A percentile compares a stretch with the other conserved stretches of the same genome.
Conservation (phyloP, 2,113 vertebrate genomes). For the Corapipo altera region DNA sequence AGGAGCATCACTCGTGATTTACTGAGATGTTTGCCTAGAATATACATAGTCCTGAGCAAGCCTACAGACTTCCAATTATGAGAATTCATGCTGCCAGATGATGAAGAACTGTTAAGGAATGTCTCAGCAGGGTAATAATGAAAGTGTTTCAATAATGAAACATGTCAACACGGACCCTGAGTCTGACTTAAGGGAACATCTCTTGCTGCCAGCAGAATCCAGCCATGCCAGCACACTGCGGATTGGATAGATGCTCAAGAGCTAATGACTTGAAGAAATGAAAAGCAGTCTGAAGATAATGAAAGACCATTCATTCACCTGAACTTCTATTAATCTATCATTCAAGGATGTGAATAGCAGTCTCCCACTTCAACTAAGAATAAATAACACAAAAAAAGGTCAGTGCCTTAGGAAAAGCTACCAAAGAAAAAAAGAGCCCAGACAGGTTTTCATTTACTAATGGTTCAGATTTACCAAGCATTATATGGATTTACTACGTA, state of each 20-base stretch:
- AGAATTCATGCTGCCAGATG: not conserved
- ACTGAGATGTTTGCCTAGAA: not conserved
- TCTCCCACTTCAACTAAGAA: not conserved
- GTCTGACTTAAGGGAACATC: not conserved
- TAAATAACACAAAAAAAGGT: not conserved
- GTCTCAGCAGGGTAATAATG: not conserved
- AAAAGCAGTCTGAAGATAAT: conserved; percentile 5
- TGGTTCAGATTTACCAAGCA: not conserved
- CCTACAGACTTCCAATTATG: not conserved
- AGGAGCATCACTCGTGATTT: not conserved
- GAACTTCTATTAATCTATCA: not conserved
- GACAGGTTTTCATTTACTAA: not conserved
- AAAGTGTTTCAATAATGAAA: not conserved
- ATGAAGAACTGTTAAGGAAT: not conserved
- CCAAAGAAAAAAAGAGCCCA: not conserved
- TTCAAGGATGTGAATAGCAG: not conserved
- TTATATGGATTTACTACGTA: not conserved
- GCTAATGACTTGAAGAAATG: not conserved
- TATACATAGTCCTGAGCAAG: not conserved
- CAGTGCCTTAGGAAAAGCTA: not conserved
- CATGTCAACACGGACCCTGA: not conserved
- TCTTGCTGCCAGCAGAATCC: not conserved
- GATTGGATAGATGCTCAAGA: not conserved
- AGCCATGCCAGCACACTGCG: not conserved
- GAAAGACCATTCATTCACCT: conserved; percentile 6